Evolutionary conservation across 1,140 invertebrate genomes (phyloP), one percentile per base, ranked within the genome.

Genomic region (Caenorhabditis remanei): DNA sequence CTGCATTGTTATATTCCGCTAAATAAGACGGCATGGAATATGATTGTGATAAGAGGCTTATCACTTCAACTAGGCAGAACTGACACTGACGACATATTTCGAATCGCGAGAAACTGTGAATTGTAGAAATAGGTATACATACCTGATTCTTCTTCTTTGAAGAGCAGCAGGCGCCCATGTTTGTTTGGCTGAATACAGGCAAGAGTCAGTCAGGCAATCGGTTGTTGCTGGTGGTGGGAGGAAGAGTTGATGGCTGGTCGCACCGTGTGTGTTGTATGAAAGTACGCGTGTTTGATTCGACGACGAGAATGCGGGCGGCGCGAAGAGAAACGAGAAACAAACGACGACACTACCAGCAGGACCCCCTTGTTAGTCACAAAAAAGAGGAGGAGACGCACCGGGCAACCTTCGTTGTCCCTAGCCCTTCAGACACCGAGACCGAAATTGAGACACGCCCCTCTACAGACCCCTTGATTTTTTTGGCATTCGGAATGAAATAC

Each of bases 151-250:
- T 79, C 71, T 79, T 67, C 85, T 85, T 85, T 65, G 85, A 85
- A 85, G 85, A 85, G 85, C 85, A 85, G 85, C 85, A 85, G 32
- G 85, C 85, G 85, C 85, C 85, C 85, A 85, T 85, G 63, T 79
- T 48, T 79, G 71, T 79, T 53, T 79, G 46, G 71, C 71, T 24
- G 71, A 79, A 79, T 79, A 79, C 71, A 79, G 71, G 71, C 71
- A n/a, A 79, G 71, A 50, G 46, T 79, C 71, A 79, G 71, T 79
- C 43, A 79, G 43, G 71, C 71, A 79, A 79, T 79, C 71, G 71
- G n/a, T 79, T 79, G 71, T 50, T 53, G 46, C n/a, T 16, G 71
- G 71, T n/a, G 46, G 46, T 63, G 71, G 65, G 65, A 71, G 65
- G 65, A 71, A 79, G 71, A 79, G 71, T 79, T 79, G 71, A 79